Conservation (phyloP, 1,140 invertebrate species). For the Druon quercuslanigerum region DNA sequence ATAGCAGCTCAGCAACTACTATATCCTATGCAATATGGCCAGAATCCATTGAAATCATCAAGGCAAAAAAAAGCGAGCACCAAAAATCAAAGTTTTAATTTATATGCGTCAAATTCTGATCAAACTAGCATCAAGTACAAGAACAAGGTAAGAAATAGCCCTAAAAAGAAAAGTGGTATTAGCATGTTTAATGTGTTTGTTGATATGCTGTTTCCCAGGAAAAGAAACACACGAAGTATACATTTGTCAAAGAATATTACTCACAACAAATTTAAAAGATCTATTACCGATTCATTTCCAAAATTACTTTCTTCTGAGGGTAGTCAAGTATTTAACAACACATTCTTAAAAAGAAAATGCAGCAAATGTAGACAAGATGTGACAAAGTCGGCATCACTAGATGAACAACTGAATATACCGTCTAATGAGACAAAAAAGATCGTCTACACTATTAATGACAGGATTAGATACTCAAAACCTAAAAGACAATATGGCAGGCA, state of each 20-base stretch:
- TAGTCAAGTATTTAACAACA: constrained; percentile 40
- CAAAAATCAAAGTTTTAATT: too few species aligned
- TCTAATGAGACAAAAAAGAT: constrained; percentile 40
- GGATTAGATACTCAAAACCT: constrained; percentile 52
- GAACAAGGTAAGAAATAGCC: constrained; percentile 15
- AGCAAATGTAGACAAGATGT: constrained; percentile 2
- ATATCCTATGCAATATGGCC: too few species aligned
- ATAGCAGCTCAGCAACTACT: too few species aligned
- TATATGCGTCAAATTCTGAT: too few species aligned
- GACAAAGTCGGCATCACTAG: constrained; percentile 31
- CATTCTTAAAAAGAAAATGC: constrained; percentile 26
- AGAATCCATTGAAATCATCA: too few species aligned
- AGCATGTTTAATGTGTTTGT: background rate
- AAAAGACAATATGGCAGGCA: constrained; percentile 38
- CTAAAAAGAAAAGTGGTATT: constrained; percentile 27
- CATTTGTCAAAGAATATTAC: too few species aligned
- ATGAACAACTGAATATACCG: background rate
- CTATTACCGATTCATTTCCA: too few species aligned
- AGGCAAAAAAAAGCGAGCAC: too few species aligned
- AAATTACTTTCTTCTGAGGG: too few species aligned
- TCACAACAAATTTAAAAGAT: too few species aligned
- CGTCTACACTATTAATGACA: constrained; percentile 55
- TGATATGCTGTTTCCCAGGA: background rate
- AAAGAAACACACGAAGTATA: constrained; percentile 45
- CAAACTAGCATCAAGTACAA: background rate